Conservation (phyloP, 2,113 vertebrate species). For the Himantopus leucocephalus region DNA sequence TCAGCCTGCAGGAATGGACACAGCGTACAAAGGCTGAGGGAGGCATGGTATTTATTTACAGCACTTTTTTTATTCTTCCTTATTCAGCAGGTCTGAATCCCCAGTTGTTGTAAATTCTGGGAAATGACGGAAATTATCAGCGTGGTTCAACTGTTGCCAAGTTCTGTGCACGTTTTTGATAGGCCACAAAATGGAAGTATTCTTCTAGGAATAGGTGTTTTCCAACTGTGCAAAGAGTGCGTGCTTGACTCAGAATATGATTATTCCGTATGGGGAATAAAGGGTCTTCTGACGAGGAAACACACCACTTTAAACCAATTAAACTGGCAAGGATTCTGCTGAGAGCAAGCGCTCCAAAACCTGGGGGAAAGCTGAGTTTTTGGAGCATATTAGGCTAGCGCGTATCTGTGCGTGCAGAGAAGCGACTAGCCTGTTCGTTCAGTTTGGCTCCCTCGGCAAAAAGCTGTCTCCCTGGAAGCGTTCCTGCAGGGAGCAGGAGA, state of each 20-base stretch:
- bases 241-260: not conserved
- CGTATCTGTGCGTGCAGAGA: not conserved
- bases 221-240: not conserved
- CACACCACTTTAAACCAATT: not conserved
- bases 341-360: not conserved
- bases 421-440: not conserved
- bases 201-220: conserved; percentile 21
- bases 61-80: not conserved
- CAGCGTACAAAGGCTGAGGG: not conserved
- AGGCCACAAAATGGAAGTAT: not conserved
- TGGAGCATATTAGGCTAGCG: accelerated
- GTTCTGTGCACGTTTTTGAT: not conserved
- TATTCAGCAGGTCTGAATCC: conserved; percentile 20
- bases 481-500: not conserved
- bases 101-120: not conserved
- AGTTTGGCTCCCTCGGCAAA: not conserved
- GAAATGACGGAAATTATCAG: not conserved
- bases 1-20: not conserved
- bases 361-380: not conserved
- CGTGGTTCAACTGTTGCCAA: not conserved
- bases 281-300: not conserved
- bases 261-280: not conserved
- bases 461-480: not conserved
- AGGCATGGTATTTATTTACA: not conserved
- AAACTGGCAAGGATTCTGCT: not conserved